Base-by-base conservation (phyloP, 2,797 vertebrate species). In the Danio choprae region DNA sequence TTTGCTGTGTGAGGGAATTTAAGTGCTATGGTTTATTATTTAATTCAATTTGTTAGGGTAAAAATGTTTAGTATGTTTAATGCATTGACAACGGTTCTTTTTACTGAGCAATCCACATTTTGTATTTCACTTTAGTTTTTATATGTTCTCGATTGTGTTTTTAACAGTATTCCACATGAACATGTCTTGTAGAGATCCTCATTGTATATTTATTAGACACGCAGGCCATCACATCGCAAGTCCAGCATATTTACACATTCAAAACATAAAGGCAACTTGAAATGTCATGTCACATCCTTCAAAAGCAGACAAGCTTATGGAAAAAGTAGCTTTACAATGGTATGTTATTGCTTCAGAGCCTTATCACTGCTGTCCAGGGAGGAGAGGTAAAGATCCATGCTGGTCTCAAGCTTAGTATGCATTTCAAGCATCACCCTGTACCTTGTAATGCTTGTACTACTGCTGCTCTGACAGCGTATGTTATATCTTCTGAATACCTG, bases 21-120 rank as follows among this genome's bases (percentile, higher is more conserved):
- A 43, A 76, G 50, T 67, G 50, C 71, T 82, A 16, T 79, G 2
- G 43, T 48, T 50, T 70, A 53, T 69, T 68, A 75, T 83, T 72
- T 63, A 29, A 75, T 50, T 59, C 13, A 8, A 55, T 68, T 55
- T 74, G 53, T 53, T 73, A 65, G 63, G 36, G 48, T 46, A 22
- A 60, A 20, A 41, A 46, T 8, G 15, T 18, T 55, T 70, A 7
- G 55, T 50, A 51, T 13, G 16, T 20, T 50, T 53, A 22, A 56
- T 62, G 4, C 46, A 62, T 22, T 48, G 62, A 73, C 29, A 58
- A 46, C 12, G 40, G 70, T 55, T 68, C 40, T 73, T 55, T 67
- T 4, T 7, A 4, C 41, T 8, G 74, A 68, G 44, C 67, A 68
- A 16, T 65, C 46, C 10, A 10, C 13, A 76, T 83, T 83, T 74